These are phyloP conservation scores for Coregonus clupeaformis DNA, from an alignment of 2,113 vertebrate genomes.

Conservation along the genomic window DNA sequence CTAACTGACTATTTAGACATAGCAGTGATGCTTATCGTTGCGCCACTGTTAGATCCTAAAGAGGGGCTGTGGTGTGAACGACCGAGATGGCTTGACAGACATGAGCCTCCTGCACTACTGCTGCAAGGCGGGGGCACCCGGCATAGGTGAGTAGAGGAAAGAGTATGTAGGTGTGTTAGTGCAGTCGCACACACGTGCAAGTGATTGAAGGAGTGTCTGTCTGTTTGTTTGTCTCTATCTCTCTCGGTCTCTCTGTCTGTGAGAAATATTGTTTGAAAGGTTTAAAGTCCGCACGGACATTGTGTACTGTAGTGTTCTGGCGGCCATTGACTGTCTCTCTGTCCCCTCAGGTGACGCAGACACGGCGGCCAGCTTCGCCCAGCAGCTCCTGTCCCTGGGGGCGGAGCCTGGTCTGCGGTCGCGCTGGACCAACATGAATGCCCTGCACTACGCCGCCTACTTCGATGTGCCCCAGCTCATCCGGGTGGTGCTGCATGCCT, in stretches of 20 bases:
- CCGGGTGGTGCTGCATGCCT: constrained; percentile 84
- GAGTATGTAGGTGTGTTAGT: background rate
- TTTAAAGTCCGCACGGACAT: no score
- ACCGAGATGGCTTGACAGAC: constrained; percentile 93
- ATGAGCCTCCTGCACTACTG: constrained; percentile 97
- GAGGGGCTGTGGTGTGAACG: constrained; percentile 93
- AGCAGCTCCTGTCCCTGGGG: constrained; percentile 83
- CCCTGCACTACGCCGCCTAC: constrained; percentile 96
- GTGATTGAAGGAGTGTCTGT: background rate
- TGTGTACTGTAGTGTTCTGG: background rate
- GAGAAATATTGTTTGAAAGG: no score
- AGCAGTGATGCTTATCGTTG: background rate
- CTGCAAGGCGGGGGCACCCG: constrained; percentile 95
- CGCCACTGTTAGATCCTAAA: constrained; percentile 84
- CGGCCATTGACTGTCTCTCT: background rate
- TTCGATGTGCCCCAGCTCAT: constrained; percentile 96
- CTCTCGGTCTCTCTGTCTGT: background rate
- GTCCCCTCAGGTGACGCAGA: constrained; percentile 85
- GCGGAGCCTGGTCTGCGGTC: constrained; percentile 89
- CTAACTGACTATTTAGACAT: constrained; percentile 7
- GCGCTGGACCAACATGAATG: constrained; percentile 98
- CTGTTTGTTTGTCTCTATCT: background rate
- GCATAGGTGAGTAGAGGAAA: constrained; percentile 84
- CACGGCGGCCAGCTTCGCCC: constrained; percentile 85
- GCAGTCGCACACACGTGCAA: background rate